Conservation (phyloP, 2,888 invertebrate species). For the Zeuzera pyrina region DNA sequence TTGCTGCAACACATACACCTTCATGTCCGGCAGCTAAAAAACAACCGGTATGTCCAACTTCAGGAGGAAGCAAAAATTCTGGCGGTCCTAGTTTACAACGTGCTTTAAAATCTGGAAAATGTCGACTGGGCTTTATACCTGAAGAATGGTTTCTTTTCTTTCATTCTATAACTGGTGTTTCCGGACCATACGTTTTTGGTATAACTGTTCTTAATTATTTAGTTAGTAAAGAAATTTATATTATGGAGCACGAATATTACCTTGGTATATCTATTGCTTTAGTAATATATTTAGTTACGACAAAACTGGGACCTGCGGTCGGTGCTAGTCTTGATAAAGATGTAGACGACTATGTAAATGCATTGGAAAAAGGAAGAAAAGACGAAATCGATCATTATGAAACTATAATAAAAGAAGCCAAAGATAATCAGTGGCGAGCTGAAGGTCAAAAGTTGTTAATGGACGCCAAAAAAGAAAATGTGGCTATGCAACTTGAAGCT, state of each 20-base stretch:
- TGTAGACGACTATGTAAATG: constrained; percentile 73
- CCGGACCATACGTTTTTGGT: constrained; percentile 92
- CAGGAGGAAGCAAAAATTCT: constrained; percentile 1
- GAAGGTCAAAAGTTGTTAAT: constrained; percentile 84
- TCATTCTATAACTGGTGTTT: constrained; percentile 89
- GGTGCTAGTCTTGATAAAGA: constrained; percentile 77
- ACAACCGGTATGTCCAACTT: constrained; percentile 6
- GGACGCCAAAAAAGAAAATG: constrained; percentile 91
- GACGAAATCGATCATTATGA: constrained; percentile 56
- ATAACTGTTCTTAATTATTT: constrained; percentile 84
- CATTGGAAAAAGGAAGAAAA: constrained; percentile 68
- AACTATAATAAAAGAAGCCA: constrained; percentile 72
- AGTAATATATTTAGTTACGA: constrained; percentile 72
- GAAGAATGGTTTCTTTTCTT: constrained; percentile 83
- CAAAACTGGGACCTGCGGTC: constrained; percentile 78
- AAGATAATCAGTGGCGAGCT: constrained; percentile 80
- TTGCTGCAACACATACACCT: background rate
- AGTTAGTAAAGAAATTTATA: constrained; percentile 92
- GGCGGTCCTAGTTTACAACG: constrained; percentile 21
- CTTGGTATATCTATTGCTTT: constrained; percentile 79
- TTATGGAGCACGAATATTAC: constrained; percentile 94
- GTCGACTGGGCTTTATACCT: constrained; percentile 68
- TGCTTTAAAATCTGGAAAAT: constrained; percentile 47
- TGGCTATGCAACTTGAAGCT: constrained; percentile 93
- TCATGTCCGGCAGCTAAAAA: constrained; percentile 1